These are phyloP conservation scores for Pseudobourletiella spinata DNA, from an alignment of 1,140 invertebrate species.

Conservation along the genomic window DNA sequence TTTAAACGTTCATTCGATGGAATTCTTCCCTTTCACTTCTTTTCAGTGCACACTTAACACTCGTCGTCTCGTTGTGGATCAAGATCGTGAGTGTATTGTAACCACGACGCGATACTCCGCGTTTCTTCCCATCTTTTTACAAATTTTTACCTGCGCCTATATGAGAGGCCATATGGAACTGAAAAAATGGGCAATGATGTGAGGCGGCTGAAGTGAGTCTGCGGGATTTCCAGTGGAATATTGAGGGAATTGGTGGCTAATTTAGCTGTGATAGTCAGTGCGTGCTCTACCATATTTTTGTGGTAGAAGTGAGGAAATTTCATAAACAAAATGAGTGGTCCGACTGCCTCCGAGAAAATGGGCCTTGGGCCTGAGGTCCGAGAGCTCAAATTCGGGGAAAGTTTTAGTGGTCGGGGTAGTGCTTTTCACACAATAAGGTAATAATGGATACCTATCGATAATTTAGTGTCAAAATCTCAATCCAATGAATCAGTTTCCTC, in stretches of 20 bases:
- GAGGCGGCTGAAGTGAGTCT: neutral
- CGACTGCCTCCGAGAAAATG: conserved; percentile 58
- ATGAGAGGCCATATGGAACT: neutral
- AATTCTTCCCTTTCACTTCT: neutral
- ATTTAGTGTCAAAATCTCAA: neutral
- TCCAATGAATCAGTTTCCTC: neutral
- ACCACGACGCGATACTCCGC: too few species aligned
- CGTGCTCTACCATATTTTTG: neutral
- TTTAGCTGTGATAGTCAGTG: neutral
- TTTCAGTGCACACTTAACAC: neutral
- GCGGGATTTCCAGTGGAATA: neutral
- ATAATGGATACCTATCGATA: conserved; percentile 41
- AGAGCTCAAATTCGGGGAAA: conserved; percentile 71
- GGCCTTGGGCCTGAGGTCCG: conserved; percentile 63
- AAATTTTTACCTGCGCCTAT: too few species aligned
- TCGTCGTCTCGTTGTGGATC: neutral
- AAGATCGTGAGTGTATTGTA: too few species aligned
- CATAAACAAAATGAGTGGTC: conserved; percentile 25
- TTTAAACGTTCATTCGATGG: neutral
- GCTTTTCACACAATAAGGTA: conserved; percentile 80
- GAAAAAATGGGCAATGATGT: neutral
- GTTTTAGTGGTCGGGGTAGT: conserved; percentile 51
- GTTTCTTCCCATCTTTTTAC: too few species aligned
- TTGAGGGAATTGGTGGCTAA: neutral
- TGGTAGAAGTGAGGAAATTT: neutral